Conservation (phyloP, 1,140 invertebrate species). For the Semibalanus balanoides region DNA sequence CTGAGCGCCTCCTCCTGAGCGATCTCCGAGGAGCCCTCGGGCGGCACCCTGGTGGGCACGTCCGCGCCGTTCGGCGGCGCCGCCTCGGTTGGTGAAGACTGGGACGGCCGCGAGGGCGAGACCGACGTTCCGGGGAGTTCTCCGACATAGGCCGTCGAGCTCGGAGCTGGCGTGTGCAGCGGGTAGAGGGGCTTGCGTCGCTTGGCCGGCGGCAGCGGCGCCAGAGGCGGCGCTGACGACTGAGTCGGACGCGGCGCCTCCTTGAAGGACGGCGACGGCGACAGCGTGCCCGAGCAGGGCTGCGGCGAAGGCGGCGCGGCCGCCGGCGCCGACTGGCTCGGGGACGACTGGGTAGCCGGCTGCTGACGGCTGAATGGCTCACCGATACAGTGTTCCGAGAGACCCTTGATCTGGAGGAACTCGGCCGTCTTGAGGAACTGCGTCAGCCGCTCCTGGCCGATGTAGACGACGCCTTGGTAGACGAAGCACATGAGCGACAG, state of each 20-base stretch:
- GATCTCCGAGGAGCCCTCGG: not conserved
- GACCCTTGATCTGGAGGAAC: slow-evolving; percentile 45
- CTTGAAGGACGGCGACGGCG: not conserved
- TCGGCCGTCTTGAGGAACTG: slow-evolving; percentile 48
- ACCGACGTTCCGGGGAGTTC: not conserved
- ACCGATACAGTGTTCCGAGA: slow-evolving; percentile 31
- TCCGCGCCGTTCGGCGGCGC: too few relatives aligned
- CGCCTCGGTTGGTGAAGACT: not conserved
- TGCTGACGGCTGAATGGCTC: slow-evolving; percentile 11
- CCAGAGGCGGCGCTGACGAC: not conserved
- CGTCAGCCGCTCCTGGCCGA: slow-evolving; percentile 44
- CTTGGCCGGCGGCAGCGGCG: not conserved
- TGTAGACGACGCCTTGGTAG: slow-evolving; percentile 47
- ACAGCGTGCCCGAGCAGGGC: not conserved
- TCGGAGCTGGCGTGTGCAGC: not conserved
- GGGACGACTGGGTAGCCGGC: slow-evolving; percentile 5
- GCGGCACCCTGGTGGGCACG: not conserved
- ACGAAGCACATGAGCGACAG: slow-evolving; percentile 37
- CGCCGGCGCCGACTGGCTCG: slow-evolving; percentile 5
- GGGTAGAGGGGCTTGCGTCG: not conserved
- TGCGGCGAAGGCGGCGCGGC: not conserved
- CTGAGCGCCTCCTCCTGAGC: slow-evolving; percentile 17
- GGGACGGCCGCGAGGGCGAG: slow-evolving; percentile 11
- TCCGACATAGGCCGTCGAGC: not conserved
- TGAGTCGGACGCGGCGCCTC: slow-evolving; percentile 4